These are phyloP conservation scores for Cacatua alba DNA, from an alignment of 2,113 vertebrate genomes.

Conservation along the genomic window DNA sequence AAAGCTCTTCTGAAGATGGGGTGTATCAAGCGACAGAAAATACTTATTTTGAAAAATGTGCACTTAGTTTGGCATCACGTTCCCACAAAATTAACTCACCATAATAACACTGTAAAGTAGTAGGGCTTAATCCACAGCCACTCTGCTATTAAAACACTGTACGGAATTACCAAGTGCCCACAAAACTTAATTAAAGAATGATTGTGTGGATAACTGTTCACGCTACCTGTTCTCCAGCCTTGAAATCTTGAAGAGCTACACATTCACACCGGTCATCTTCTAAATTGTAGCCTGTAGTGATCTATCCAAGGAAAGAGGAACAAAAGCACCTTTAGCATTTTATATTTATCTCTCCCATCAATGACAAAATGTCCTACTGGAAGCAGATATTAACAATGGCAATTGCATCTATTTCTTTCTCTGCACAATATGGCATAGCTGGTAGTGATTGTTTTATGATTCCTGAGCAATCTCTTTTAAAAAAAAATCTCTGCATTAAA, in stretches of 20 bases:
- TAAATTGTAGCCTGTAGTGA: conserved; percentile 97
- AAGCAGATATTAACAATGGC: neutral
- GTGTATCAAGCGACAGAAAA: neutral
- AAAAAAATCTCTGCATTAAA: neutral
- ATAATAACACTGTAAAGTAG: neutral
- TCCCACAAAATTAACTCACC: neutral
- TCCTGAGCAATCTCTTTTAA: neutral
- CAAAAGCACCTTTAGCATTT: conserved; percentile 11
- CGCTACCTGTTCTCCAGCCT: conserved; percentile 89
- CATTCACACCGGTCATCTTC: conserved; percentile 99
- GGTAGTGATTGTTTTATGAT: neutral
- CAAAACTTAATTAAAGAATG: neutral
- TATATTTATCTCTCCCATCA: neutral
- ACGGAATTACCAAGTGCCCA: neutral
- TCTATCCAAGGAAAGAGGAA: conserved; percentile 74
- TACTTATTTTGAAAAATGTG: neutral
- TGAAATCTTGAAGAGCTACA: conserved; percentile 92
- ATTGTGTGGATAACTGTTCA: neutral
- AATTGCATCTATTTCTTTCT: neutral
- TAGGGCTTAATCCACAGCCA: neutral
- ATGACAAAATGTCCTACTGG: neutral
- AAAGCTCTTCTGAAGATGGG: neutral
- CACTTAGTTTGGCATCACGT: neutral
- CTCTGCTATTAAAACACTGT: neutral
- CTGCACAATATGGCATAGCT: neutral